Conservation (phyloP, 2,888 invertebrate species). For the Yponomeuta cagnagella region DNA sequence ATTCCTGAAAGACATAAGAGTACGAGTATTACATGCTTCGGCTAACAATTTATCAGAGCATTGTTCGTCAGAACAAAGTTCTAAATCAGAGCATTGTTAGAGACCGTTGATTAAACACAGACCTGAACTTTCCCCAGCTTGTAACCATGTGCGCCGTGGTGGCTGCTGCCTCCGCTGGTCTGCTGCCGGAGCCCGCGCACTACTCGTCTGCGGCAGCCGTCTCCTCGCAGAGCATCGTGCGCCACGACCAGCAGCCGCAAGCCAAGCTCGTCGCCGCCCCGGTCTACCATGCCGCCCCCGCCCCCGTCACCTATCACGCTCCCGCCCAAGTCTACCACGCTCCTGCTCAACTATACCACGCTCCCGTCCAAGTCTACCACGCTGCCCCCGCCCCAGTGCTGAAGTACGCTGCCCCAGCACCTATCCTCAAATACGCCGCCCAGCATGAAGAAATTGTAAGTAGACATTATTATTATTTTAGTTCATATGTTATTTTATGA, state of each 20-base stretch:
- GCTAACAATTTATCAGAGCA: too few species aligned
- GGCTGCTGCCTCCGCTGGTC: constrained; percentile 20
- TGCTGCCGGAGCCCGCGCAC: constrained; percentile 30
- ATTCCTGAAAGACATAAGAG: too few species aligned
- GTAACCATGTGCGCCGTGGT: constrained; percentile 17
- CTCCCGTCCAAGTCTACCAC: constrained; percentile 14
- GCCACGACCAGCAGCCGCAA: constrained; percentile 31
- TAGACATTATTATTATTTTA: neutral
- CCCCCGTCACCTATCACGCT: constrained; percentile 18
- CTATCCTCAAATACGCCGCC: constrained; percentile 17
- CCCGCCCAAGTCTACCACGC: constrained; percentile 24
- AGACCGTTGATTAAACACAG: neutral
- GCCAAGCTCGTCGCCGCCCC: constrained; percentile 24
- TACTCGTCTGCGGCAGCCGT: constrained; percentile 25
- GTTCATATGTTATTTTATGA: too few species aligned
- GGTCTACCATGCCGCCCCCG: constrained; percentile 22
- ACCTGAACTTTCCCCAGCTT: constrained; percentile 9
- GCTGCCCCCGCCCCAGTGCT: constrained; percentile 20
- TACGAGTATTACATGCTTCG: too few species aligned
- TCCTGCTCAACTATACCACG: constrained; percentile 17
- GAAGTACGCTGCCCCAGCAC: constrained; percentile 24
- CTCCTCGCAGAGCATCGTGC: constrained; percentile 28
- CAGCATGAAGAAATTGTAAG: constrained; percentile 18
- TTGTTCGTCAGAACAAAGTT: too few species aligned
- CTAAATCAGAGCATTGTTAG: too few species aligned